These are phyloP conservation scores for Nymphalis io DNA, from an alignment of 1,140 invertebrate species.

Conservation along the genomic window DNA sequence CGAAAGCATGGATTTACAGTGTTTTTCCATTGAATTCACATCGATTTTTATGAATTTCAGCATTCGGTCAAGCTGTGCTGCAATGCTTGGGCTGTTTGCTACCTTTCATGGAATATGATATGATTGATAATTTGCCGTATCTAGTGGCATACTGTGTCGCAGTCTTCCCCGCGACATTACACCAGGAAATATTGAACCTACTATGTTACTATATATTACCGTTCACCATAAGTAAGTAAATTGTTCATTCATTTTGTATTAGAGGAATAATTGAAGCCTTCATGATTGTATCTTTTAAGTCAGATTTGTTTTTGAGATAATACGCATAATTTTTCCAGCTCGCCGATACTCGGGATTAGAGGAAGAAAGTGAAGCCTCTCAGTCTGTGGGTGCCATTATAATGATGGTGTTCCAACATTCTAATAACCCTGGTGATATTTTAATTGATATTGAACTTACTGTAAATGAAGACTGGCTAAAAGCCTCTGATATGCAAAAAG, in stretches of 20 bases:
- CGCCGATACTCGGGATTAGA: slow-evolving; percentile 85
- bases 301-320: background rate
- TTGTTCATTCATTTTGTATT: background rate
- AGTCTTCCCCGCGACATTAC: slow-evolving; percentile 92
- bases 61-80: slow-evolving; percentile 93
- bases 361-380: slow-evolving; percentile 91
- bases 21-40: background rate
- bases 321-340: slow-evolving; percentile 68
- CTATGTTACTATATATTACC: slow-evolving; percentile 98
- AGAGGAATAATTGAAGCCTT: background rate
- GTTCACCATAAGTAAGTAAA: slow-evolving; percentile 94
- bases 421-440: slow-evolving; percentile 87
- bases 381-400: slow-evolving; percentile 96
- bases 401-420: slow-evolving; percentile 99
- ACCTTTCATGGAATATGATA: slow-evolving; percentile 97
- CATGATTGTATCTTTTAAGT: background rate
- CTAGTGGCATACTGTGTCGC: slow-evolving; percentile 96
- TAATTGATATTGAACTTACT: background rate
- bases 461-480: background rate
- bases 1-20: background rate
- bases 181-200: slow-evolving; percentile 97
- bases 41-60: slow-evolving; percentile 80
- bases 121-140: slow-evolving; percentile 97
- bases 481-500: no score
- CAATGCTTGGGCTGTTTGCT: slow-evolving; percentile 95